Evolutionary conservation across 2,113 vertebrate genomes (phyloP).

Genomic region (Oenanthe oenanthe): DNA sequence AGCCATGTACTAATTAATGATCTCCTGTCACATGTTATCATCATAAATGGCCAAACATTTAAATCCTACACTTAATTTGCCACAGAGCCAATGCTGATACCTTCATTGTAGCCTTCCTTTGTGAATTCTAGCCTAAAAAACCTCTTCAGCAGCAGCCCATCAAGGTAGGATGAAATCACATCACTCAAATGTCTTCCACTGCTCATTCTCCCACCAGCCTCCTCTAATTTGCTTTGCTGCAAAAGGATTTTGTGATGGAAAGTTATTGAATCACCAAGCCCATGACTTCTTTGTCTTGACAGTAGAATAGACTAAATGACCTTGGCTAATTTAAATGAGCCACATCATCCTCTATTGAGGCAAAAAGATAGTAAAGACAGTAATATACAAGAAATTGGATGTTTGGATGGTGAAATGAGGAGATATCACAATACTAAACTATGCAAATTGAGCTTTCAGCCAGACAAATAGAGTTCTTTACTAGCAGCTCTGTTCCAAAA

Average conservation of each 20-base stretch:
- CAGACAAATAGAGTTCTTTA: neutral
- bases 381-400: neutral
- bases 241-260: neutral
- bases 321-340: constrained; percentile 19
- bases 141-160: neutral
- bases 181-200: neutral
- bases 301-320: constrained; percentile 7
- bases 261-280: constrained; percentile 32
- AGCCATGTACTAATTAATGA: neutral
- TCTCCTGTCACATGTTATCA: neutral
- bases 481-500: neutral
- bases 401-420: neutral
- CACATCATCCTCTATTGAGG: neutral
- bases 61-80: neutral
- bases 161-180: neutral
- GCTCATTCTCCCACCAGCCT: neutral
- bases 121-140: neutral
- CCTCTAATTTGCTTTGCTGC: constrained; percentile 17
- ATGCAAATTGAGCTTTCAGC: neutral
- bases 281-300: constrained; percentile 4
- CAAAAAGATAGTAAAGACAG: neutral
- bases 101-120: neutral
- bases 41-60: neutral
- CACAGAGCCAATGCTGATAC: neutral
- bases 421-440: neutral